Percentiles rank a stretch among this genome's conserved stretches.
Evolutionary conservation across 2,888 invertebrate genomes (phyloP).

Genomic region (Caenorhabditis uteleia): DNA sequence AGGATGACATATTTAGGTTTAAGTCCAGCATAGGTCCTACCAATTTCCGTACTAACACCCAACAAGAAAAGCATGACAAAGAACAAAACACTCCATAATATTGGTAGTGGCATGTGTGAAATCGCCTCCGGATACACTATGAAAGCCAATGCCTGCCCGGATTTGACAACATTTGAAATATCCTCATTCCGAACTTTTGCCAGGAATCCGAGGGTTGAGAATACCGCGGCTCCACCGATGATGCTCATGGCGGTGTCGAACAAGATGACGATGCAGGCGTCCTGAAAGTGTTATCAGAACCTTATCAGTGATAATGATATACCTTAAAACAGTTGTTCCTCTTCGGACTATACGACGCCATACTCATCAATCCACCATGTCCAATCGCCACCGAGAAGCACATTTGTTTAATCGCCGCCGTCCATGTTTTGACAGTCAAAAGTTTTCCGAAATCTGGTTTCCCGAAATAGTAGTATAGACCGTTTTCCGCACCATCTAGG

Average conservation of each 20-base stretch:
- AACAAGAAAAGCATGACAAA: conserved; percentile 71
- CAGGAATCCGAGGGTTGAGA: conserved; percentile 55
- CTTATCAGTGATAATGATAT: background rate
- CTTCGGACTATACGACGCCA: conserved; percentile 57
- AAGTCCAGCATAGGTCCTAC: background rate
- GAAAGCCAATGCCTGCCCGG: conserved; percentile 70
- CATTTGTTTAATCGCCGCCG: conserved; percentile 59
- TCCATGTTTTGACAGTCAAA: conserved; percentile 52
- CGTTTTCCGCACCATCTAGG: conserved; percentile 52
- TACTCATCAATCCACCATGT: conserved; percentile 56
- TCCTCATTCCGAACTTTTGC: conserved; percentile 22
- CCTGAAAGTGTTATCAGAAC: conserved; percentile 19
- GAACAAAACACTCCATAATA: conserved; percentile 70
- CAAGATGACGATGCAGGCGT: conserved; percentile 55
- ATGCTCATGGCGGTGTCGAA: conserved; percentile 57
- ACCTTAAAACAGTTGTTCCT: conserved; percentile 57
- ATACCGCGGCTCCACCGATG: conserved; percentile 54
- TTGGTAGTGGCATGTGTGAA: conserved; percentile 67
- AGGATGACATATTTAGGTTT: background rate
- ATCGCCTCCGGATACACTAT: conserved; percentile 70
- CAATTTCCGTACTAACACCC: conserved; percentile 59
- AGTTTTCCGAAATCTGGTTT: conserved; percentile 50
- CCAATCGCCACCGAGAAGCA: conserved; percentile 64
- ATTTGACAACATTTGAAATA: conserved; percentile 38
- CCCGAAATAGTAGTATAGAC: conserved; percentile 46